Conservation (phyloP, 2,888 invertebrate genomes). For the Steromphala cineraria region DNA sequence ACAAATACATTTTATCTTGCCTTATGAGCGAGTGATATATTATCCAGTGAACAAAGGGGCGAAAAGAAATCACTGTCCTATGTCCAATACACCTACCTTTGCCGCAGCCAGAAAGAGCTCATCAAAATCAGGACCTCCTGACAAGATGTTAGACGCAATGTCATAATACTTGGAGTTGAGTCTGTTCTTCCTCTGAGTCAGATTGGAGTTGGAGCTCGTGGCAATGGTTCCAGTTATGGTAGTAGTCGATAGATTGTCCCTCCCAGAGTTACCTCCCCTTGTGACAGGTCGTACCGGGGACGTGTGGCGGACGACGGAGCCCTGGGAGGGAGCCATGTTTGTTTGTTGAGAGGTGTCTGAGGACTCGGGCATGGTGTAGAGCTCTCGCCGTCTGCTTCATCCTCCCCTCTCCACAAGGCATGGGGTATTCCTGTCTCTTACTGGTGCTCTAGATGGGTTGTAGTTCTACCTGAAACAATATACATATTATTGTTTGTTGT, state of each 20-base stretch:
- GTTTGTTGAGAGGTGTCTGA: background rate
- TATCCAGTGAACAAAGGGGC: no score
- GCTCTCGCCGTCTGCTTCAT: background rate
- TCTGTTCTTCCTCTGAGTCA: slow-evolving; percentile 15
- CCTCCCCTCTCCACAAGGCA: background rate
- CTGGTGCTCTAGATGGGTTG: background rate
- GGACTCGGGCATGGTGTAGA: slow-evolving; percentile 23
- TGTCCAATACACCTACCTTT: slow-evolving; percentile 48
- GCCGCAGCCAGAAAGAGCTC: slow-evolving; percentile 66
- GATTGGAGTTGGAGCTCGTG: background rate
- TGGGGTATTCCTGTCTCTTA: no score
- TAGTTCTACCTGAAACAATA: background rate
- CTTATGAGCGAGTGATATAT: no score
- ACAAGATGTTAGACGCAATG: slow-evolving; percentile 65
- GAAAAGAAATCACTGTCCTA: background rate
- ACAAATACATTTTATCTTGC: no score
- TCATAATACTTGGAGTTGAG: slow-evolving; percentile 58
- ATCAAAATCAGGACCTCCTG: slow-evolving; percentile 60
- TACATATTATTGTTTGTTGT: background rate
- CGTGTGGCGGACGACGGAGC: background rate
- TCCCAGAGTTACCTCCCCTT: background rate
- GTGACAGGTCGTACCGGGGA: background rate
- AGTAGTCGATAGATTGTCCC: background rate
- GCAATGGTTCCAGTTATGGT: background rate
- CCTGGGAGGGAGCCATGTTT: slow-evolving; percentile 7